Percentiles rank a stretch among this genome's conserved stretches.
phyloP scores from a whole-genome alignment of 2,113 vertebrate species.

The Dermatemys mawii region DNA sequence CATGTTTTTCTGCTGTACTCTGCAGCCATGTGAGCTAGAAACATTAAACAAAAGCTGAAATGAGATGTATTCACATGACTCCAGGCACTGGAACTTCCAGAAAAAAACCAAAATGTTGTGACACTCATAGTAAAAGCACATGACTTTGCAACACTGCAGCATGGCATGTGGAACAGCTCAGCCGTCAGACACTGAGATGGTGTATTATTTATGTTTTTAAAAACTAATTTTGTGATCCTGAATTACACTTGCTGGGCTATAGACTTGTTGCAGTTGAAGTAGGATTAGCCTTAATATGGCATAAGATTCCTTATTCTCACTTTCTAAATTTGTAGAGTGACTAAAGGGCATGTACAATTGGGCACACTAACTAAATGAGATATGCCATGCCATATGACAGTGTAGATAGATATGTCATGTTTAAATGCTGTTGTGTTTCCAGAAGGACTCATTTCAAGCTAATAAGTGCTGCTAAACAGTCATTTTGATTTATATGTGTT shows the following conservation, averaged over 20 bases:
- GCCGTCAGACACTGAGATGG: fast-evolving
- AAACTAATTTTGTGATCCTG: fast-evolving
- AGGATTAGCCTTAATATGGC: background rate
- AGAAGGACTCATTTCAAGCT: background rate
- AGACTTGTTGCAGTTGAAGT: fast-evolving
- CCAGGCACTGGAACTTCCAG: background rate
- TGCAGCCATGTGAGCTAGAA: background rate
- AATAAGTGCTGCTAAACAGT: background rate
- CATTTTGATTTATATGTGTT: background rate
- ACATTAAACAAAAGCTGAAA: background rate
- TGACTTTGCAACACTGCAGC: background rate
- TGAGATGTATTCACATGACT: background rate
- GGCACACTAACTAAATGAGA: background rate
- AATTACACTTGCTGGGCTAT: fast-evolving
- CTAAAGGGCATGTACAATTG: fast-evolving
- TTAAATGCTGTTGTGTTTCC: background rate
- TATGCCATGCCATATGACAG: fast-evolving
- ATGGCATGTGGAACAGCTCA: background rate
- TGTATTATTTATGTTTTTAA: fast-evolving
- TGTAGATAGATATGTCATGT: background rate
- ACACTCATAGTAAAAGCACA: fast-evolving
- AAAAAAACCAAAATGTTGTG: fast-evolving
- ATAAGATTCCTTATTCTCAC: fast-evolving
- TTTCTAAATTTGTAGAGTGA: background rate
- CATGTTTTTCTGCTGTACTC: fast-evolving